These are phyloP conservation scores for Rotaria sp. DNA, from an alignment of 2,888 invertebrate species.

Conservation along the genomic window DNA sequence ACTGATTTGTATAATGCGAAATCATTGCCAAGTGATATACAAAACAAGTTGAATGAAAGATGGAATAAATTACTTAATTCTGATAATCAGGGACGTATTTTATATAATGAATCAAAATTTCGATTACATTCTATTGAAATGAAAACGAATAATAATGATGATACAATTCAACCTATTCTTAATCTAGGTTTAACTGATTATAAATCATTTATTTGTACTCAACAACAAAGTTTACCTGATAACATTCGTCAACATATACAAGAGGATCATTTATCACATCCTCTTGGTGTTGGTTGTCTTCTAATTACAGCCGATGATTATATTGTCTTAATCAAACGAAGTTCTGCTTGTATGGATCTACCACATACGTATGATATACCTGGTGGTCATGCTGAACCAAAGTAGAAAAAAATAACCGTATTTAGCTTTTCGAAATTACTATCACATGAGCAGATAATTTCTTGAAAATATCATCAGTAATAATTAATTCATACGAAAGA, in stretches of 20 bases:
- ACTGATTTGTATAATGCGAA: background rate
- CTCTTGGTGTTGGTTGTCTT: slow-evolving; percentile 7
- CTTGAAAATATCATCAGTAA: too few relatives aligned
- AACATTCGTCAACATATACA: background rate
- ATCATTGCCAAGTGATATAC: background rate
- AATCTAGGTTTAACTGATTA: slow-evolving; percentile 11
- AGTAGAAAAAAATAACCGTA: background rate
- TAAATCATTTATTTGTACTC: slow-evolving; percentile 10
- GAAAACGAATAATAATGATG: background rate
- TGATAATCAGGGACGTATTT: background rate
- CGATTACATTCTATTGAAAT: background rate
- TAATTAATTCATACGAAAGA: too few relatives aligned
- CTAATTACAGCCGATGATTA: background rate
- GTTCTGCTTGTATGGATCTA: background rate
- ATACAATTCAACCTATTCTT: background rate
- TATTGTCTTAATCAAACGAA: slow-evolving; percentile 15
- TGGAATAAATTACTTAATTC: background rate
- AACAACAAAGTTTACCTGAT: background rate
- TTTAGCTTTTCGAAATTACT: too few relatives aligned
- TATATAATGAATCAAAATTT: slow-evolving; percentile 9
- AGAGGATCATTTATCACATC: slow-evolving; percentile 3
- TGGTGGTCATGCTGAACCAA: slow-evolving; percentile 18
- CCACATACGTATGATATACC: background rate
- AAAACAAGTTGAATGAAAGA: background rate
- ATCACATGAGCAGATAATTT: too few relatives aligned